Evolutionary conservation across 2,888 invertebrate genomes (phyloP).

Genomic region (Alsophila aescularia): DNA sequence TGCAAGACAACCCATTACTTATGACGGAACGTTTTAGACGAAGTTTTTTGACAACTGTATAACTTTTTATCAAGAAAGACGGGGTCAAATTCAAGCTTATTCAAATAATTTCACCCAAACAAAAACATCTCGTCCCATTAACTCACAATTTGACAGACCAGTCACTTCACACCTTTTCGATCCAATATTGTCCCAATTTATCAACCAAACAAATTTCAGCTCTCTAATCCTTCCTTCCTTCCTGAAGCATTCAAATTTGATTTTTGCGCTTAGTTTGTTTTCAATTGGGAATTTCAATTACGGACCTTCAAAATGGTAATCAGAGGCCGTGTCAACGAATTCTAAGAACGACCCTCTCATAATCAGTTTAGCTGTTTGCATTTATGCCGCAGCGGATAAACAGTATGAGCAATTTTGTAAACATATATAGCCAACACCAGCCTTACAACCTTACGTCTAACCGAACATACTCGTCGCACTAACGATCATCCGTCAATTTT

Average conservation of each 20-base stretch:
- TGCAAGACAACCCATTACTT: no score
- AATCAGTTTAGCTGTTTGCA: constrained; percentile 38
- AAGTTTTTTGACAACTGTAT: no score
- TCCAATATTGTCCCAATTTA: neutral
- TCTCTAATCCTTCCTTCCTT: neutral
- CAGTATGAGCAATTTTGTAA: constrained; percentile 8
- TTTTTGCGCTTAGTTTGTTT: constrained; percentile 24
- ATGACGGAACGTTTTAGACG: no score
- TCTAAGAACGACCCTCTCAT: constrained; percentile 36
- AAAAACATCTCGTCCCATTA: no score
- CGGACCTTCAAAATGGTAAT: constrained; percentile 41
- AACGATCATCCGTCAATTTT: no score
- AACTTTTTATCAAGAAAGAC: no score
- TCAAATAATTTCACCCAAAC: no score
- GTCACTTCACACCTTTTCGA: neutral
- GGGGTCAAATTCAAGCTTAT: no score
- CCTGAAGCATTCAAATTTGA: constrained; percentile 4
- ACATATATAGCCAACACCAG: neutral
- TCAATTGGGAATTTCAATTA: constrained; percentile 27
- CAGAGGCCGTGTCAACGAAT: constrained; percentile 42
- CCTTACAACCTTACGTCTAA: no score
- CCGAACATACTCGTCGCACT: no score
- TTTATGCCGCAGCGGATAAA: constrained; percentile 14
- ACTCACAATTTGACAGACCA: neutral
- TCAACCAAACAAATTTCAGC: neutral